These are phyloP conservation scores for Channa maculata DNA, from an alignment of 2,113 vertebrate species.

Conservation along the genomic window DNA sequence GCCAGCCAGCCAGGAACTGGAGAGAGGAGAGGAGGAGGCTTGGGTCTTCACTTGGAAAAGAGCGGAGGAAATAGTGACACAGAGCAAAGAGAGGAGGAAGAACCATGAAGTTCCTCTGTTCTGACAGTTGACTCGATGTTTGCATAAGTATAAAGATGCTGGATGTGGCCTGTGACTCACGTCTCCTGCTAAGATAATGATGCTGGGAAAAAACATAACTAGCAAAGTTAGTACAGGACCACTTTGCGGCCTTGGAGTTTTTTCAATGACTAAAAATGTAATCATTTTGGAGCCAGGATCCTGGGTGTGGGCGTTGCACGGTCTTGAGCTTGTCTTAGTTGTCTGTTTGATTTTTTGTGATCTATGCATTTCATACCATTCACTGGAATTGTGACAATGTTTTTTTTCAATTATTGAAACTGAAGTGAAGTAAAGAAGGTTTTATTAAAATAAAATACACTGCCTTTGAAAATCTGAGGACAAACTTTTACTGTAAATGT, in stretches of 20 bases:
- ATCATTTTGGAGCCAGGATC: slow-evolving; percentile 38
- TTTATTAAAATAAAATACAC: too few species aligned
- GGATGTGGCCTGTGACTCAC: slow-evolving; percentile 57
- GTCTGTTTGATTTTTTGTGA: slow-evolving; percentile 37
- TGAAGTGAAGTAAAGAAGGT: too few species aligned
- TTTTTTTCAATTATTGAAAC: slow-evolving; percentile 6
- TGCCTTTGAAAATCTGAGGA: not conserved
- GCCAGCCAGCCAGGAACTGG: slow-evolving; percentile 66
- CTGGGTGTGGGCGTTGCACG: slow-evolving; percentile 14
- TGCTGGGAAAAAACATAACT: slow-evolving; percentile 34
- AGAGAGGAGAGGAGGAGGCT: slow-evolving; percentile 25
- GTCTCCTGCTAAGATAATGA: slow-evolving; percentile 64
- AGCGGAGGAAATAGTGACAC: slow-evolving; percentile 50
- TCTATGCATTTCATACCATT: not conserved
- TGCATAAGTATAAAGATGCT: slow-evolving; percentile 51
- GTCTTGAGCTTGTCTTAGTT: slow-evolving; percentile 5
- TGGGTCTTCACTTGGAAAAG: slow-evolving; percentile 37
- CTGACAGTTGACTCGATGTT: slow-evolving; percentile 68
- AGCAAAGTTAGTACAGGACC: slow-evolving; percentile 37
- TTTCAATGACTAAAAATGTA: slow-evolving; percentile 37
- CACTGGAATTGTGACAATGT: not conserved
- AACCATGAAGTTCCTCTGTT: slow-evolving; percentile 47
- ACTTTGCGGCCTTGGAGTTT: slow-evolving; percentile 15
- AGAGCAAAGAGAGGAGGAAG: slow-evolving; percentile 26
- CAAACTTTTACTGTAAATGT: slow-evolving; percentile 33